phyloP scores from a whole-genome alignment of 2,888 invertebrate genomes.

The Argyresthia goedartella region DNA sequence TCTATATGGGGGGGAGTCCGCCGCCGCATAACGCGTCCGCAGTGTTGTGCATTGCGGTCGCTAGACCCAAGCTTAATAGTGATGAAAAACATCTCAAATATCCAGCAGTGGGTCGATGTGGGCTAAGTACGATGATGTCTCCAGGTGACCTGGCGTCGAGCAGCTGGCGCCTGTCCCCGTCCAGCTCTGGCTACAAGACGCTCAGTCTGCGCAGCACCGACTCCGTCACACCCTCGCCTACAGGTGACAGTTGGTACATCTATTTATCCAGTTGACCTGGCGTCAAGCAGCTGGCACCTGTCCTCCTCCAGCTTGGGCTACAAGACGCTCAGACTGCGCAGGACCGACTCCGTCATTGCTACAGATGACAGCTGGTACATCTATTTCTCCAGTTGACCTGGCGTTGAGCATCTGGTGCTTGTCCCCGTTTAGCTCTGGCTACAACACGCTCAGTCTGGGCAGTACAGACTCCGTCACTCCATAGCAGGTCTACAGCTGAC shows the following conservation, averaged over 20 bases:
- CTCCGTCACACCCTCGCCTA: conserved; percentile 84
- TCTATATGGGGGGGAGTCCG: too few species aligned
- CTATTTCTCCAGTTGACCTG: conserved; percentile 38
- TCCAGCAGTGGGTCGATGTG: too few species aligned
- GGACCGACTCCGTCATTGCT: conserved; percentile 82
- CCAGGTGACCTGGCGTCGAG: conserved; percentile 58
- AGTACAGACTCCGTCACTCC: too few species aligned
- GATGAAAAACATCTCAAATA: too few species aligned
- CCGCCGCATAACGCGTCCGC: too few species aligned
- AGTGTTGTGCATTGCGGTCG: too few species aligned
- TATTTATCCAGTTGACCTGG: conserved; percentile 43
- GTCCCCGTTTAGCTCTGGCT: conserved; percentile 82
- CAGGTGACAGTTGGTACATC: conserved; percentile 59
- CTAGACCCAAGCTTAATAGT: too few species aligned
- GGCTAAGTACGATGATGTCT: background rate
- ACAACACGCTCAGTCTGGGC: conserved; percentile 80
- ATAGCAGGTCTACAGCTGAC: too few species aligned
- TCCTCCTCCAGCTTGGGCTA: conserved; percentile 84
- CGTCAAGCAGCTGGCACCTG: conserved; percentile 72
- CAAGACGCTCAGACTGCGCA: conserved; percentile 79
- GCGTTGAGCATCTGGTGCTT: conserved; percentile 73
- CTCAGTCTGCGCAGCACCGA: conserved; percentile 79
- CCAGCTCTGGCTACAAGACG: conserved; percentile 83
- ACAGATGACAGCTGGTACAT: conserved; percentile 68
- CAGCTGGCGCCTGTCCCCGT: conserved; percentile 78